Evolutionary conservation across 2,797 vertebrate genomes (phyloP).

Genomic region (Apodemus agrarius): DNA sequence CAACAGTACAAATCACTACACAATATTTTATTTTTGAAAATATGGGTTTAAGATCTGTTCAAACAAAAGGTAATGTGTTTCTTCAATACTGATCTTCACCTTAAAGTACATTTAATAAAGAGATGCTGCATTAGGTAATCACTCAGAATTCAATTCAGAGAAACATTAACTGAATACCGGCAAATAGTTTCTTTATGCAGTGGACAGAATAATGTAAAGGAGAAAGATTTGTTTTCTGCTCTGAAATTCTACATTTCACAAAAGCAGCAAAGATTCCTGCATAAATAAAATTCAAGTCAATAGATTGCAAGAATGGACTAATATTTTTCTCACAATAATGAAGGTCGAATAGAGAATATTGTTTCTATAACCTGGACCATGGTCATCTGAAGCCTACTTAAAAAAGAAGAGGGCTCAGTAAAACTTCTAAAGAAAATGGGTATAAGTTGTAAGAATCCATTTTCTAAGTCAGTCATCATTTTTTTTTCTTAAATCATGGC

Average conservation of each 20-base stretch:
- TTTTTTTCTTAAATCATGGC: not conserved
- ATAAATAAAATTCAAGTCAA: not conserved
- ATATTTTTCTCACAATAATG: not conserved
- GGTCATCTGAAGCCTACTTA: not conserved
- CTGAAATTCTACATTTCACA: not conserved
- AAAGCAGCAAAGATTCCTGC: not conserved
- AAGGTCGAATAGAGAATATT: not conserved
- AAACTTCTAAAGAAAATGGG: not conserved
- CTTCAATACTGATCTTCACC: not conserved
- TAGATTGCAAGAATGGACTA: not conserved
- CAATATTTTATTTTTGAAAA: not conserved
- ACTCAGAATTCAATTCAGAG: slow-evolving; percentile 9
- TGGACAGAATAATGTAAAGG: not conserved
- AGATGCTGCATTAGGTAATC: not conserved
- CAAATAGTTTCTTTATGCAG: not conserved
- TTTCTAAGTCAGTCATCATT: not conserved
- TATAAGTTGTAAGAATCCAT: not conserved
- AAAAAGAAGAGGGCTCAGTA: not conserved
- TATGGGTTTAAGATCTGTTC: not conserved
- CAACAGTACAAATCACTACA: not conserved
- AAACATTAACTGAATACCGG: not conserved
- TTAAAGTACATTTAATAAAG: not conserved
- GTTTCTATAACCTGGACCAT: not conserved
- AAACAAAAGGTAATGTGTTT: slow-evolving; percentile 6
- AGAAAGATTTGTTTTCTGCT: not conserved